Evolutionary conservation across 2,113 vertebrate species (phyloP), one percentile per base, ranked within the genome.

Genomic region (Chaenocephalus aceratus): DNA sequence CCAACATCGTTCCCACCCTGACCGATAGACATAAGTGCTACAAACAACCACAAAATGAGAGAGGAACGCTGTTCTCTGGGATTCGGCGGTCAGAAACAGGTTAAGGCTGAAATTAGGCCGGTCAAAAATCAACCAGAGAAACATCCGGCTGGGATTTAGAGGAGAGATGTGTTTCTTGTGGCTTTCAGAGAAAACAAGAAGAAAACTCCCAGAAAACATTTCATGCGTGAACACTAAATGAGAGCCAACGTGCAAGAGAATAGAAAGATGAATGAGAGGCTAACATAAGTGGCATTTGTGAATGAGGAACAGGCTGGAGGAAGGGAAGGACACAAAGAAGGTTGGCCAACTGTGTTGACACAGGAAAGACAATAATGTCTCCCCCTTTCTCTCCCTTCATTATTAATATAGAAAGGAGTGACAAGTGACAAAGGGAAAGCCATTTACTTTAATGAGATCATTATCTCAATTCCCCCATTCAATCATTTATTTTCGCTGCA

Each of bases 31-130:
- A 72, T 63, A 79, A 88, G 73, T 36, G 67, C 81, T 72, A 57
- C 12, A 84, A 91, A 84, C 80, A 80, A 89, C 86, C 90, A 72
- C 83, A 72, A 89, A 93, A 92, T 87, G 69, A 90, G 66, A 88
- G 88, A 77, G 67, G 21, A 6, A 10, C 45, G 46, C 21, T 26
- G 41, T 34, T 23, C 77, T 76, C 79, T 88, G 86, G 74, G 82
- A 89, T 88, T 77, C 63, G 67, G 82, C 2, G 21, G 68, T 80
- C 64, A 57, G 72, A 21, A 75, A 77, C 84, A 85, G 88, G 87
- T 88, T 77, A 80, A 75, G 69, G 64, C 72, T 60, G 69, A 74
- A 87, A 87, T 79, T 68, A 52, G 71, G 57, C 63, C 61, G 83
- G 82, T 85, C 78, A 57, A 87, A 80, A 79, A 74, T 77, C 82